Evolutionary conservation across 2,113 vertebrate genomes (phyloP), one percentile per base, ranked within the genome.

Genomic region (Cyanocitta stelleri): DNA sequence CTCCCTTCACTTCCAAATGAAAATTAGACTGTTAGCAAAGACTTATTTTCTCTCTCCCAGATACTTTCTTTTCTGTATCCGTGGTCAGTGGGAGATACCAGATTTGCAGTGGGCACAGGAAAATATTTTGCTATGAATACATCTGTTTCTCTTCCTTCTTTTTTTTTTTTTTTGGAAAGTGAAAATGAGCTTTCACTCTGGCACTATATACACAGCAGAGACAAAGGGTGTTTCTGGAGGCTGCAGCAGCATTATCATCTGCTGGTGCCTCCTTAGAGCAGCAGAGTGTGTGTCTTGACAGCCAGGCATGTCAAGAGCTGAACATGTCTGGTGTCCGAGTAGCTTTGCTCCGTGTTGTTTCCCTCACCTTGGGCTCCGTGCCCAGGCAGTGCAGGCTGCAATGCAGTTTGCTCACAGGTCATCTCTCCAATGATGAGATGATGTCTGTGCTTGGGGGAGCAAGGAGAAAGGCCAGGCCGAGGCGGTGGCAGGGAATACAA

Each of bases 1-100:
- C 61, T 93, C 32, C 48, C 32, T 88, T 95, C 21, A 18, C 54
- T 96, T 94, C 54, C 88, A 92, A 58, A 89, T 83, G 75, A 82
- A 83, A 82, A 86, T 89, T 48, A 78, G 78, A 35, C 62, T 81
- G 33, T 48, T 93, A 93, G 29, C 33, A 71, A 73, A 69, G 44
- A 43, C 68, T 93, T 90, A 43, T 24, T 55, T 78, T 51, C 44
- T 77, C 30, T 86, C 24, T 80, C 39, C 3, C 58, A 71, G 58
- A 72, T 64, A 26, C 39, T 75, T 76, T 63, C 29, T 89, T 64
- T 86, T 78, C 52, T 84, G 29, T 73, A 33, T 89, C 91, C 87
- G 33, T 85, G 68, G 59, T 77, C 74, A 72, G 63, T 43, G 71
- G 61, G 39, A 78, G 56, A 94, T 29, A 46, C 6, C 1, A 4